Conservation (phyloP, 2,888 invertebrate species). For the Chymomyza procnemis region DNA sequence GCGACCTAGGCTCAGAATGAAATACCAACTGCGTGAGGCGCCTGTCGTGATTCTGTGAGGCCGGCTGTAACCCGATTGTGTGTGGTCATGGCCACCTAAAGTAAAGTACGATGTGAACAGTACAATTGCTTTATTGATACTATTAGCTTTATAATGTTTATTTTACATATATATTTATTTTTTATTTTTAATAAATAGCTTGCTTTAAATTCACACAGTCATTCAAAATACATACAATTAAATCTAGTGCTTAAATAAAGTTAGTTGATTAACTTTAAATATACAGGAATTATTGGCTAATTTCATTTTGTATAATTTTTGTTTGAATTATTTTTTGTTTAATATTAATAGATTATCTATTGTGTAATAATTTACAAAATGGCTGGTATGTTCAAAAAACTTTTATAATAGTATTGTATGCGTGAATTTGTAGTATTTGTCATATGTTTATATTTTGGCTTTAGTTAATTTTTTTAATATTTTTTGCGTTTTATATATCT, state of each 20-base stretch:
- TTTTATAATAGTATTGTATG: constrained; percentile 13
- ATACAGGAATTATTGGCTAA: constrained; percentile 52
- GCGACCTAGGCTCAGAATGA: too few relatives aligned
- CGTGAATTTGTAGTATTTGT: constrained; percentile 8
- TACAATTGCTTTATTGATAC: constrained; percentile 61
- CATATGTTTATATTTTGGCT: constrained; percentile 5
- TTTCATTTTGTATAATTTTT: background rate
- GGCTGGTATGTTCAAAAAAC: constrained; percentile 36
- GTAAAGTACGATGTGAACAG: too few relatives aligned
- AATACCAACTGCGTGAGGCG: too few relatives aligned
- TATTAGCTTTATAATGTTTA: constrained; percentile 35
- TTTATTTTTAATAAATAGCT: constrained; percentile 12
- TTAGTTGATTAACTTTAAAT: constrained; percentile 58
- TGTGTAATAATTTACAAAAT: constrained; percentile 36
- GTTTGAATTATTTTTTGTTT: constrained; percentile 13
- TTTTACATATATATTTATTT: constrained; percentile 14
- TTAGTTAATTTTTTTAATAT: too few relatives aligned
- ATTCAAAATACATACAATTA: constrained; percentile 2
- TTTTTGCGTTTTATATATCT: too few relatives aligned
- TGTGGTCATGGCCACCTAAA: too few relatives aligned
- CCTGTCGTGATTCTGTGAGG: too few relatives aligned
- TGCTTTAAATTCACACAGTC: constrained; percentile 11
- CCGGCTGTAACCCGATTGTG: too few relatives aligned
- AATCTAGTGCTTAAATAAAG: constrained; percentile 18
- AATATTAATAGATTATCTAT: constrained; percentile 30